phyloP scores from a whole-genome alignment of 1,140 invertebrate species.

The Caenorhabditis briggsae region DNA sequence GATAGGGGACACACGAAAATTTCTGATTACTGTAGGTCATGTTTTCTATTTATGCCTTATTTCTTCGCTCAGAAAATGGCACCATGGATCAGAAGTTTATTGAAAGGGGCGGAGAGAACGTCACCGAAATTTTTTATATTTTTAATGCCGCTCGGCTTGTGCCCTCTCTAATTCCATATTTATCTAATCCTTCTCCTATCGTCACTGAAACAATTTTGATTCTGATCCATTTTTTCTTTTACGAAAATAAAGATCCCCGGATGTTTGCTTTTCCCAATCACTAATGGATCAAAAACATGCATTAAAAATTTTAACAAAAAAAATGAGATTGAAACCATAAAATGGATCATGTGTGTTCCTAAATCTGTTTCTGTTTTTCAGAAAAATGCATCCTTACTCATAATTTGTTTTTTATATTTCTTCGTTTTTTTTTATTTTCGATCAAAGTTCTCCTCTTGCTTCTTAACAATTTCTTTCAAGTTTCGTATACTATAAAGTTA shows the following conservation, averaged over 20 bases:
- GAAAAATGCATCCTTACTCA: background rate
- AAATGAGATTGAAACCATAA: background rate
- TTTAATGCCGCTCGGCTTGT: background rate
- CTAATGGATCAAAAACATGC: background rate
- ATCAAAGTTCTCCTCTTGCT: background rate
- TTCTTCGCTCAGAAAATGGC: background rate
- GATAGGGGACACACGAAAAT: background rate
- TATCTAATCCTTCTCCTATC: background rate
- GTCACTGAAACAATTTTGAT: background rate
- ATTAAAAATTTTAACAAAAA: background rate
- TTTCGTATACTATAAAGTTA: conserved; percentile 34
- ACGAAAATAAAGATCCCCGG: background rate
- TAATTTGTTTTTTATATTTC: background rate
- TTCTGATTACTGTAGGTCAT: conserved; percentile 10
- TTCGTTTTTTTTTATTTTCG: background rate
- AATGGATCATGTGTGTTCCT: conserved; percentile 14
- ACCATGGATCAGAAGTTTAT: background rate
- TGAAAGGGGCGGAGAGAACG: background rate
- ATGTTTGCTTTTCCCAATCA: background rate
- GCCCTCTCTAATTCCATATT: background rate
- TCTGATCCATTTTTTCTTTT: background rate
- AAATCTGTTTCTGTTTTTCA: background rate
- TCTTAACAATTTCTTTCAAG: background rate
- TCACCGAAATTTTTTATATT: background rate
- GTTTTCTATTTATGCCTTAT: no score